Base-by-base conservation (phyloP, 92 coral and sea anemone species). In the Umimayanthus chanpuru region DNA sequence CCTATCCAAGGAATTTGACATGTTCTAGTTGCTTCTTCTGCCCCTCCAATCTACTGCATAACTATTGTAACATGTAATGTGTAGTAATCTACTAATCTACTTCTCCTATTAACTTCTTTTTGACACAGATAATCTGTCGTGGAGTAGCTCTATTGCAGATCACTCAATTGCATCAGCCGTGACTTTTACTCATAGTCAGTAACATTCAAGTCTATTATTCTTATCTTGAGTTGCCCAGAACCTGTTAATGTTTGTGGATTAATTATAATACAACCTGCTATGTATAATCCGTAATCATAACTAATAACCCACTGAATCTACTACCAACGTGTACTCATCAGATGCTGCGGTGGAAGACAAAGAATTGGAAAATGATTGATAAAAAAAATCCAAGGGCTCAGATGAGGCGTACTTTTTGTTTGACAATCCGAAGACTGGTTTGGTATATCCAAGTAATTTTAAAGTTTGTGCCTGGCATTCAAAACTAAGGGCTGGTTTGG, bases 101-200 rank as follows among this genome's bases (percentile, higher is more conserved):
- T 8, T 23, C 65, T 68, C 75, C 65, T 81, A 47, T 65, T 64
- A 81, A 81, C 58, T 82, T 82, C 39, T 82, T 6, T 76, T 82
- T 40, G 50, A 82, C 68, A 39, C 86, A 82, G 85, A 81, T 81
- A 81, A 81, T 81, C 15, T 58, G 85, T 81, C 85, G 30, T 56
- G 85, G 85, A 66, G 76, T 68, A 41, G 29, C 38, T 67, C 85
- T 81, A 16, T 55, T 61, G 56, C 85, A 81, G 85, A 81, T 61
- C 85, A 67, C 23, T 81, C 85, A 64, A 4, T 68, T 40, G 77
- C 77, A 67, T 66, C 86, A 40, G 86, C 86, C 41, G 58, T 41
- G 64, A 25, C 76, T 41, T 14, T 43, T 82, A 40, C 55, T 47
- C 76, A 65, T 41, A 82, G 76, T 82, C 76, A 82, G 86, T 82